Evolutionary conservation across 35 echinoderm and acorn worm genomes (phyloP).

Genomic region (Patiria miniata): DNA sequence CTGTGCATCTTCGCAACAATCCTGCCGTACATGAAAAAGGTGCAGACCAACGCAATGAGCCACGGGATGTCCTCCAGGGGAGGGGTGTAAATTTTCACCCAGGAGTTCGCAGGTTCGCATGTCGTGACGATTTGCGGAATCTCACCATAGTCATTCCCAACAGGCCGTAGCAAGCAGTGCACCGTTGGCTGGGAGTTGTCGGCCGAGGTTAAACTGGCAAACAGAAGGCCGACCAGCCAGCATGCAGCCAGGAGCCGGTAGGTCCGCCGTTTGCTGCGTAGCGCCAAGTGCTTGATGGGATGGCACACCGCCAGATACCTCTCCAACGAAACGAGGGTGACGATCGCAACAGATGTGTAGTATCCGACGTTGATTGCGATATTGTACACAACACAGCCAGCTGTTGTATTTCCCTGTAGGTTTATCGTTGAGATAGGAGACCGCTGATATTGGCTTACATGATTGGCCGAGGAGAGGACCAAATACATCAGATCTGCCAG

Average conservation of each 20-base stretch:
- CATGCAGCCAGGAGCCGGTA: background rate
- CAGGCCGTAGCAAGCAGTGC: background rate
- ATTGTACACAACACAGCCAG: no score
- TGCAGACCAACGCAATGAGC: background rate
- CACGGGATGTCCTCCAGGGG: background rate
- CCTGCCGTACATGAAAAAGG: background rate
- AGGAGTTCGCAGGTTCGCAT: background rate
- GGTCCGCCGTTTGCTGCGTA: constrained; percentile 23
- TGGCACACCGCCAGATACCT: constrained; percentile 32
- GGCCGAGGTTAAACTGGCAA: background rate
- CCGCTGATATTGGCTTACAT: no score
- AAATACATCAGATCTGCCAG: no score
- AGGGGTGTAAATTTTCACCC: background rate
- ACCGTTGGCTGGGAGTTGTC: background rate
- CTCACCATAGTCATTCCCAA: background rate
- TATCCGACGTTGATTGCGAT: no score
- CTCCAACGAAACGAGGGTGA: constrained; percentile 22
- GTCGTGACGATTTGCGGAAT: background rate
- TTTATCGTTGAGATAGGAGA: no score
- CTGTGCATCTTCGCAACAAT: background rate
- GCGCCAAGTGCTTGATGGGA: constrained; percentile 9
- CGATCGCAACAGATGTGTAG: constrained; percentile 17
- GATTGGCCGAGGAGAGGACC: no score
- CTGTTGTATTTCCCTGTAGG: no score
- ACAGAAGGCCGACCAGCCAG: background rate